Conservation (phyloP, 2,113 vertebrate species). For the Bombycilla garrulus region DNA sequence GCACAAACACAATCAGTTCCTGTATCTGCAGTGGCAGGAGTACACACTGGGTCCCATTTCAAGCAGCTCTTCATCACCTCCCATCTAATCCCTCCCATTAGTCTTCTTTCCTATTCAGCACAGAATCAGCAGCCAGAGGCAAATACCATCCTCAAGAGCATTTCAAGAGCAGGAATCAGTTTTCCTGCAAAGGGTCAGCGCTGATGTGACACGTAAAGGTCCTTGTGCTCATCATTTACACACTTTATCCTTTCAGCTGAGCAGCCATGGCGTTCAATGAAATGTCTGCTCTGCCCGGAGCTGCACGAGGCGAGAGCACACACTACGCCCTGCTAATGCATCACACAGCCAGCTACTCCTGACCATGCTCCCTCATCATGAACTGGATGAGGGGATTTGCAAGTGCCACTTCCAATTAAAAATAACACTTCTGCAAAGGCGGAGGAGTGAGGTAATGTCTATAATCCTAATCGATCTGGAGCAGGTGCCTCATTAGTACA, state of each 20-base stretch:
- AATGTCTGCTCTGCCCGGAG: accelerated
- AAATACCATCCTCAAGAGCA: neutral
- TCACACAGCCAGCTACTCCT: neutral
- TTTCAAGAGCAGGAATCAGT: neutral
- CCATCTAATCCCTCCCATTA: neutral
- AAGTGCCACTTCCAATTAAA: conserved; percentile 33
- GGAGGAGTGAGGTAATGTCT: neutral
- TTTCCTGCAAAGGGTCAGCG: neutral
- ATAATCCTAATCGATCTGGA: neutral
- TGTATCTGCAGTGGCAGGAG: neutral
- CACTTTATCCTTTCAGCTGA: neutral
- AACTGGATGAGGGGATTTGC: neutral
- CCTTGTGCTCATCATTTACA: neutral
- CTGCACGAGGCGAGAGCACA: neutral
- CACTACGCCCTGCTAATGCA: neutral
- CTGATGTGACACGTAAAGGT: neutral
- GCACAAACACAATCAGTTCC: neutral
- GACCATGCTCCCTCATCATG: neutral
- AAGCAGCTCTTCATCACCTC: neutral
- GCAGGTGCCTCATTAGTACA: neutral
- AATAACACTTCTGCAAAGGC: neutral
- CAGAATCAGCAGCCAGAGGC: neutral
- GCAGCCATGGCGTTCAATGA: neutral
- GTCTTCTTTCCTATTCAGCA: neutral
- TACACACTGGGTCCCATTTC: neutral